Evolutionary conservation across 2,797 vertebrate species (phyloP), one percentile per base, ranked within the genome.

Genomic region (Lophotriccus pileatus): DNA sequence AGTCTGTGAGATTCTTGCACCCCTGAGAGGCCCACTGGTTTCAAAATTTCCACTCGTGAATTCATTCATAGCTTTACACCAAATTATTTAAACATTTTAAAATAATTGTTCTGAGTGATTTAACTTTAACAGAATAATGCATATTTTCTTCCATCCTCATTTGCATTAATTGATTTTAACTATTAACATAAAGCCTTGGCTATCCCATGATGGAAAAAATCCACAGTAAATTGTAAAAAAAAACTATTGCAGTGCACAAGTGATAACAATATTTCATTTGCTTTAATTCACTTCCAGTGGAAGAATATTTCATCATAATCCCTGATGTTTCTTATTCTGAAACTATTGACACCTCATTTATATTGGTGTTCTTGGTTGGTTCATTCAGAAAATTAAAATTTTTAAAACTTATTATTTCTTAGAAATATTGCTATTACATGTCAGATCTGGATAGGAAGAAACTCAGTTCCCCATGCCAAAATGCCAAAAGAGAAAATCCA

Each of bases 191-290:
- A 74, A 68, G 50, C 60, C 21, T 68, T 3, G 0, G 17, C 44
- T 47, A 36, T 46, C 14, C 21, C 52, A 18, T 18, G 17, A 44
- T 22, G 15, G 63, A 76, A 87, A 43, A 79, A 67, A 44, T n/a
- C 19, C 27, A 81, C 12, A 22, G 21, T 41, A 32, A 32, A 10
- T 46, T 46, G 34, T 58, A 67, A 81, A 89, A 91, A 76, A 66
- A 28, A 11, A 30, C 8, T 0, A 0, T 39, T 14, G 25, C 30
- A 30, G 49, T 15, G 46, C 49, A 56, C 12, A 64, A 72, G 19
- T 15, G 20, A 60, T 62, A 77, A 74, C 80, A 89, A 27, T 3
- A 50, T 8, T 9, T 74, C 3, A 25, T 41, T 74, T 85, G 14
- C 13, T 34, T 36, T 37, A 47, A 66, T 59, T 73, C 8, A 28